Percentiles rank a stretch among this genome's conserved stretches.
Conservation (phyloP, 1,140 invertebrate species). For the Anagrus nilaparvatae region DNA sequence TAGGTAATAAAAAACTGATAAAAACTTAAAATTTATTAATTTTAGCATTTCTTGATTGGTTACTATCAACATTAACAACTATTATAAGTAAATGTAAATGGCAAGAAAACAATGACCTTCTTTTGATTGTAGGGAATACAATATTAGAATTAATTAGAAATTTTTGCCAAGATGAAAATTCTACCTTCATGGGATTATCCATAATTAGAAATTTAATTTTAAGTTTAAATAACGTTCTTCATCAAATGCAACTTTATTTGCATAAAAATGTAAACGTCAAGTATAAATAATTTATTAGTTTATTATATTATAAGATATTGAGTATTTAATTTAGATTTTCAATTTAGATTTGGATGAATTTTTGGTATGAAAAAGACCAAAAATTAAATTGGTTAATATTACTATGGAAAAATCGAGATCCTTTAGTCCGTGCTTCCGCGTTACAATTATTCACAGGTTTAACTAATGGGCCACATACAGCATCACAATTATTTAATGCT, state of each 20-base stretch:
- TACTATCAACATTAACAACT: slow-evolving; percentile 42
- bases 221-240: slow-evolving; percentile 44
- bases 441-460: slow-evolving; percentile 43
- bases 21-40: slow-evolving; percentile 18
- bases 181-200: slow-evolving; percentile 46
- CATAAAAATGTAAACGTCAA: slow-evolving; percentile 31
- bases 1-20: slow-evolving; percentile 4
- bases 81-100: slow-evolving; percentile 41
- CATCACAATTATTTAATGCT: slow-evolving; percentile 34
- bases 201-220: slow-evolving; percentile 45
- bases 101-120: slow-evolving; percentile 29
- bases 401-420: slow-evolving; percentile 43
- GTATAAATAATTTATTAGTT: slow-evolving; percentile 1
- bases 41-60: slow-evolving; percentile 43
- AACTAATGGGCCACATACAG: slow-evolving; percentile 29
- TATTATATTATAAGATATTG: neutral
- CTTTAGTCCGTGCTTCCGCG: slow-evolving; percentile 41
- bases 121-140: slow-evolving; percentile 26
- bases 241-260: slow-evolving; percentile 41
- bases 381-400: slow-evolving; percentile 37
- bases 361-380: slow-evolving; percentile 31
- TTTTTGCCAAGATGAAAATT: slow-evolving; percentile 41
- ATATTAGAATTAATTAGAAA: slow-evolving; percentile 43
- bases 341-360: slow-evolving; percentile 28
- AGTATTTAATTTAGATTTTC: slow-evolving; percentile 1